A percentile compares a stretch with the other conserved stretches of the same genome.
Conservation (phyloP, 2,113 vertebrate species). For the Tauraco erythrolophus region DNA sequence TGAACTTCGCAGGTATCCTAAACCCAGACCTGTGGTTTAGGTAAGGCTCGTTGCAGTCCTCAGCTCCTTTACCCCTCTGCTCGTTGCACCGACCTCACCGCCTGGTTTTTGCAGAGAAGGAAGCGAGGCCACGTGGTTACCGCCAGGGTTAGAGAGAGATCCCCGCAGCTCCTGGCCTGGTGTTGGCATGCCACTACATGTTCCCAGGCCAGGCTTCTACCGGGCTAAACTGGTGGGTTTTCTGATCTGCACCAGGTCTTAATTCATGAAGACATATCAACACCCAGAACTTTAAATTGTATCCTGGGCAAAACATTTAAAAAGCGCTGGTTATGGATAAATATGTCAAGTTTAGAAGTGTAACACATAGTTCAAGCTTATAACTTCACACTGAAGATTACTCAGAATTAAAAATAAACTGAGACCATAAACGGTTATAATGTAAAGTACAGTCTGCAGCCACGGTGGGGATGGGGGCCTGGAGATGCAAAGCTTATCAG, state of each 20-base stretch:
- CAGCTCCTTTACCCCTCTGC: neutral
- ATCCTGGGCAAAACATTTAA: neutral
- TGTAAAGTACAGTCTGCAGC: neutral
- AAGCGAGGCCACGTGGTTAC: neutral
- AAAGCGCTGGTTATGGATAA: neutral
- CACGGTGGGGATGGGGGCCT: neutral
- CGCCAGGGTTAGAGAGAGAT: neutral
- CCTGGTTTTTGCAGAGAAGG: neutral
- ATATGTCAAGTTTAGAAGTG: neutral
- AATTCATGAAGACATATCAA: rapidly evolving
- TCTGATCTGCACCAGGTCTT: neutral
- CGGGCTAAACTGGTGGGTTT: neutral
- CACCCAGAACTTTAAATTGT: neutral
- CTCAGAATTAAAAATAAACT: neutral
- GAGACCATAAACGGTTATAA: neutral
- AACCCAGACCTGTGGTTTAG: neutral
- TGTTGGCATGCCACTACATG: neutral
- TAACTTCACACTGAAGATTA: neutral
- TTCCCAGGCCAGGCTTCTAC: neutral
- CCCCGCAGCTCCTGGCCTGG: neutral
- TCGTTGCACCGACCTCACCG: neutral
- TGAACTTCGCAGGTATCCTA: neutral
- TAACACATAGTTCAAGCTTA: rapidly evolving
- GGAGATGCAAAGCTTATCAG: neutral
- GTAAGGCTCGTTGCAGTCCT: rapidly evolving